Evolutionary conservation across 2,113 vertebrate genomes (phyloP).

Genomic region (Boulengeromyrus knoepffleri): DNA sequence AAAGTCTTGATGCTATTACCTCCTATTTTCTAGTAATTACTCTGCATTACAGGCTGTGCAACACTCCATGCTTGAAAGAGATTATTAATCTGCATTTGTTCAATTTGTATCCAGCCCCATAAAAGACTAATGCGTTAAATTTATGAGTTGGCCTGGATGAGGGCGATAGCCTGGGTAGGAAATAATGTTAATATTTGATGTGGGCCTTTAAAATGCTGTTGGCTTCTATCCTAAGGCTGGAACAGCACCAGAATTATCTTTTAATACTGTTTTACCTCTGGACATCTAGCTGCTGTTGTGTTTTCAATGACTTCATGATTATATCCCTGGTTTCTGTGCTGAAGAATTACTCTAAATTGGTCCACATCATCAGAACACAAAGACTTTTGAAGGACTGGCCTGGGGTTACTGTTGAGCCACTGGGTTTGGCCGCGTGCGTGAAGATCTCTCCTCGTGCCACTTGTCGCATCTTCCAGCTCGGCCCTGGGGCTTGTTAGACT

Average conservation of each 20-base stretch:
- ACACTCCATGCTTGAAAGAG: not conserved
- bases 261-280: not conserved
- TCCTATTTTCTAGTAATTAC: not conserved
- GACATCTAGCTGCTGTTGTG: constrained; percentile 1
- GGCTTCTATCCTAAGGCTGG: not conserved
- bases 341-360: not conserved
- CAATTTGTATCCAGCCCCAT: not conserved
- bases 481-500: not conserved
- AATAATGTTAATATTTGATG: not conserved
- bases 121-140: not conserved
- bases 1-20: not conserved
- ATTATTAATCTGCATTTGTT: not conserved
- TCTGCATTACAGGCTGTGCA: not conserved
- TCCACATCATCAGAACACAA: not conserved
- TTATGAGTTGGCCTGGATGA: not conserved
- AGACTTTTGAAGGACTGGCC: not conserved
- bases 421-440: not conserved
- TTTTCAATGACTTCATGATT: constrained; percentile 1
- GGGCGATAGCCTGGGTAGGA: not conserved
- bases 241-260: not conserved
- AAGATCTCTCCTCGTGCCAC: not conserved
- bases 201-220: not conserved
- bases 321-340: not conserved
- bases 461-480: not conserved
- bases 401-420: not conserved